A percentile compares a stretch with the other conserved stretches of the same genome.
These are phyloP conservation scores for Dendrocopos noguchii DNA, from an alignment of 2,113 vertebrate species.

Conservation along the genomic window DNA sequence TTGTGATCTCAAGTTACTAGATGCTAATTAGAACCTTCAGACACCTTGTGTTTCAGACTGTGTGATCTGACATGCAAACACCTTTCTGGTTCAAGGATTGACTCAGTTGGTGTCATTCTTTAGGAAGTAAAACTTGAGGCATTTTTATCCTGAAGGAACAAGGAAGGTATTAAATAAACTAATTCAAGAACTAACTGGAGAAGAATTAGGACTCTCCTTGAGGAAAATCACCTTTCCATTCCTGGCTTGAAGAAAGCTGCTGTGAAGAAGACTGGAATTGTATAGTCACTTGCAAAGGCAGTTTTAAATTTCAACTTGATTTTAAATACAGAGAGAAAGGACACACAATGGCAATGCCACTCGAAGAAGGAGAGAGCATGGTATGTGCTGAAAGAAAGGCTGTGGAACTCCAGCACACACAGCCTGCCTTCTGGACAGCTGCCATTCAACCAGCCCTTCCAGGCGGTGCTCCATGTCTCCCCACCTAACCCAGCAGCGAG, in stretches of 20 bases:
- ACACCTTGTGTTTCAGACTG: neutral
- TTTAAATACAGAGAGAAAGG: conserved; percentile 8
- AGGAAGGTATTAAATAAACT: neutral
- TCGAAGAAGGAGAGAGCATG: neutral
- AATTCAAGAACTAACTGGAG: neutral
- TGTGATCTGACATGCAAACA: neutral
- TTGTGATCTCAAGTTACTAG: neutral
- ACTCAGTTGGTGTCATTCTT: neutral
- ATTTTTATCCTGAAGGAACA: neutral
- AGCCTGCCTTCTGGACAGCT: neutral
- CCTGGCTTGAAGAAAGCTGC: neutral
- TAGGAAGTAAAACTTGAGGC: neutral
- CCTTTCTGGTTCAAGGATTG: neutral
- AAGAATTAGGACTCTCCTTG: neutral
- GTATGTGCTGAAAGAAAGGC: neutral
- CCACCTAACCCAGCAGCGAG: conserved; percentile 20
- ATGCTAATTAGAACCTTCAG: neutral
- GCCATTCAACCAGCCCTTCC: neutral
- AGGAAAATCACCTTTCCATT: neutral
- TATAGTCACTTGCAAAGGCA: neutral
- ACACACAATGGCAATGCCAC: neutral
- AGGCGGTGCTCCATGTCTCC: neutral
- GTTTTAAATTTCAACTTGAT: too few relatives aligned
- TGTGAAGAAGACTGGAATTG: neutral
- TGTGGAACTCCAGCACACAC: neutral